Evolutionary conservation across 2,113 vertebrate species (phyloP).

Genomic region (Boleophthalmus pectinirostris): DNA sequence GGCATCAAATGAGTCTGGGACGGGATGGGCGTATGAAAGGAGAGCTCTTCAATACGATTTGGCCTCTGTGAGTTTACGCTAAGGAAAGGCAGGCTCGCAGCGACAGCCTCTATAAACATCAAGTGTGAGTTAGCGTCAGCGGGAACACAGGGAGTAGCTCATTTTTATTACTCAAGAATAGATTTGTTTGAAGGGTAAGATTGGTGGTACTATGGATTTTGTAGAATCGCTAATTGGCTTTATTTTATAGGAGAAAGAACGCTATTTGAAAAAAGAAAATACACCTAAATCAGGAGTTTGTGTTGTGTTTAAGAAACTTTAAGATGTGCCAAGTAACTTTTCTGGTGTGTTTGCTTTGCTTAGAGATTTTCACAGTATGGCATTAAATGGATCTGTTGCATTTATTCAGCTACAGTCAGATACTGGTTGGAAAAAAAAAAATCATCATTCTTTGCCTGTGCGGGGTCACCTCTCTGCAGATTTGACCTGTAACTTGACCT

Average conservation of each 20-base stretch:
- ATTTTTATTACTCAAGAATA: not conserved
- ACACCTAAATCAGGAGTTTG: not conserved
- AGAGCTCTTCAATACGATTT: constrained; percentile 40
- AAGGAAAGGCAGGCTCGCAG: constrained; percentile 26
- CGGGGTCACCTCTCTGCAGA: too few species aligned
- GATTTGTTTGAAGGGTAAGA: constrained; percentile 18
- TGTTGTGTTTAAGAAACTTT: not conserved
- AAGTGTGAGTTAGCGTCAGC: constrained; percentile 29
- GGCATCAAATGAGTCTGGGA: constrained; percentile 75
- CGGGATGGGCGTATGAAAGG: constrained; percentile 63
- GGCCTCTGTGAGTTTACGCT: constrained; percentile 43
- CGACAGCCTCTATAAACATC: constrained; percentile 44
- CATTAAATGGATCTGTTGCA: too few species aligned
- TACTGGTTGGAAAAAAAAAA: too few species aligned
- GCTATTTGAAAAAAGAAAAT: not conserved
- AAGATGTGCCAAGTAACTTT: not conserved
- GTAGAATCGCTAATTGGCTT: not conserved
- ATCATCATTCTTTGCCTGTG: too few species aligned
- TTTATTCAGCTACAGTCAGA: too few species aligned
- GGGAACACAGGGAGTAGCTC: constrained; percentile 12
- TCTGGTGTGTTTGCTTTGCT: not conserved
- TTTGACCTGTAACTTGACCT: too few species aligned
- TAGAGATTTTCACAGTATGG: not conserved
- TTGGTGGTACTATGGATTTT: not conserved
- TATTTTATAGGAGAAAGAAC: not conserved